Evolutionary conservation across 2,797 vertebrate genomes (phyloP).

Genomic region (Chloroceryle amazona): DNA sequence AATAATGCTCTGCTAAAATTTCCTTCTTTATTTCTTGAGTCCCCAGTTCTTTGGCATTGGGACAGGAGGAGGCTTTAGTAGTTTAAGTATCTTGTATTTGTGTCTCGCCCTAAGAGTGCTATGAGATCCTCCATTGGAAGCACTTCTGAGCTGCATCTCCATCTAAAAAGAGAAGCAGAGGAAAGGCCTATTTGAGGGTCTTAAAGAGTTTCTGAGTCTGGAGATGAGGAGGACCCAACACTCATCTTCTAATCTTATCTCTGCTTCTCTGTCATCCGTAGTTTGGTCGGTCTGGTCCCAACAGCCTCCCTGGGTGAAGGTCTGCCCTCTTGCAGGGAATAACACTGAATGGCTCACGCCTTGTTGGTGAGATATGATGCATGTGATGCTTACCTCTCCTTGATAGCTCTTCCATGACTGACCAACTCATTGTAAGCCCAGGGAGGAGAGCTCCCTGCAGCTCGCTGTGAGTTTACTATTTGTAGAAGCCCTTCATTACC

Average conservation of each 20-base stretch:
- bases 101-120: background rate
- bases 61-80: accelerated
- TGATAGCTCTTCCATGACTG: accelerated
- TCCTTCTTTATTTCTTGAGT: background rate
- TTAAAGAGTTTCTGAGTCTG: background rate
- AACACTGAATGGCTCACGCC: accelerated
- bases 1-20: background rate
- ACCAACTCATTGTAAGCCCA: background rate
- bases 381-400: background rate
- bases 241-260: background rate
- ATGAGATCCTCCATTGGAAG: background rate
- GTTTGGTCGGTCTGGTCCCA: background rate
- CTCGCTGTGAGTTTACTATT: background rate
- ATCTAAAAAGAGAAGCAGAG: background rate
- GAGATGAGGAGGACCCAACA: background rate
- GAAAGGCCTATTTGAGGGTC: background rate
- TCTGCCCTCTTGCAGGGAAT: background rate
- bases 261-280: background rate
- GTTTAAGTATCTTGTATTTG: background rate
- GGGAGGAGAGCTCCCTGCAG: accelerated
- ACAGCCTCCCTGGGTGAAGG: background rate
- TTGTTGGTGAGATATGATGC: accelerated
- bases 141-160: background rate
- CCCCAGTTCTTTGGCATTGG: background rate
- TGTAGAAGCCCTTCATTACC: background rate